These are phyloP conservation scores for Graptemys geographica DNA, from an alignment of 2,797 vertebrate genomes.

Conservation along the genomic window DNA sequence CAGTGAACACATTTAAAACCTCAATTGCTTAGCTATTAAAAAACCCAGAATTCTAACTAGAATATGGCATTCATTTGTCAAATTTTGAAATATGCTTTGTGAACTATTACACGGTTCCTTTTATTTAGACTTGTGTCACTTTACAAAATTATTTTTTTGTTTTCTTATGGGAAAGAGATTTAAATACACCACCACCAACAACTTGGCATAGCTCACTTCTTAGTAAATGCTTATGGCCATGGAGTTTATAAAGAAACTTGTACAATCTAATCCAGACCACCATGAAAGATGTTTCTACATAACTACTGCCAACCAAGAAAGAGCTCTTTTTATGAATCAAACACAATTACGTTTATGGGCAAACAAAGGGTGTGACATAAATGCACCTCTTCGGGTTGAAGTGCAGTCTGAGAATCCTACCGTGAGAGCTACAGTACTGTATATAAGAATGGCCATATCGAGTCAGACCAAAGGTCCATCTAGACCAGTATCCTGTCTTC, in stretches of 20 bases:
- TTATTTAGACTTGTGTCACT: background rate
- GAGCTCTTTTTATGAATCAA: background rate
- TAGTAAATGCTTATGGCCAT: rapidly evolving
- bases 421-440: background rate
- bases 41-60: background rate
- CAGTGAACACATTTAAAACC: background rate
- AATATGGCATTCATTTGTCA: background rate
- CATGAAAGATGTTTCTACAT: background rate
- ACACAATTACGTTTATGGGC: background rate
- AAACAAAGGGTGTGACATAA: background rate
- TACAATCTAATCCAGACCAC: background rate
- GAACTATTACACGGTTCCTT: background rate
- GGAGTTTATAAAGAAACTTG: background rate
- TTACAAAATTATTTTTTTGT: background rate
- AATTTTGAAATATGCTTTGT: constrained; percentile 34
- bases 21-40: background rate
- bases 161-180: background rate
- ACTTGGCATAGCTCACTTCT: background rate
- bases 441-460: no score
- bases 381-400: background rate
- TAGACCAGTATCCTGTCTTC: no score
- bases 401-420: background rate
- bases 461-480: no score
- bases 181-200: background rate
- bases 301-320: background rate